phyloP scores from a whole-genome alignment of 2,113 vertebrate species.

The Casuarius casuarius region DNA sequence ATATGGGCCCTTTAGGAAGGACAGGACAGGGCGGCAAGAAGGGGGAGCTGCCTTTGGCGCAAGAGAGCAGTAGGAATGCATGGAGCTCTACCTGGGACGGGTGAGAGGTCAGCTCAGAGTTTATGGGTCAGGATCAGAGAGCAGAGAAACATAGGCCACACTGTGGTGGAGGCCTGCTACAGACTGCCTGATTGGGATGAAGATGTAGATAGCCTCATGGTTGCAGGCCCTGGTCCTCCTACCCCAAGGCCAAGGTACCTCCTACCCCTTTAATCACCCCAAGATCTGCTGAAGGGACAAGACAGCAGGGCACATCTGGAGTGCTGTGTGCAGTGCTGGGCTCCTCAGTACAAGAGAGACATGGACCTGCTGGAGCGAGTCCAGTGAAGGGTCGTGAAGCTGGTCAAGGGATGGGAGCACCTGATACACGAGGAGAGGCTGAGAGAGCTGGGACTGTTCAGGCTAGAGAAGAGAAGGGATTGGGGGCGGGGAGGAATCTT shows the following conservation, averaged over 20 bases:
- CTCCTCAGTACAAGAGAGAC: too few relatives aligned
- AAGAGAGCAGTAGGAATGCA: neutral
- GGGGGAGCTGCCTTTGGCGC: neutral
- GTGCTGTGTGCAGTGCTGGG: too few relatives aligned
- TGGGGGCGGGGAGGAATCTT: neutral
- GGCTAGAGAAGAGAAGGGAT: neutral
- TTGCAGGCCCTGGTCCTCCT: too few relatives aligned
- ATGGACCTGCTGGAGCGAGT: too few relatives aligned
- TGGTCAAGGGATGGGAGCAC: neutral
- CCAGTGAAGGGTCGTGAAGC: neutral
- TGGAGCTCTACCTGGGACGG: neutral
- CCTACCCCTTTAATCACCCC: too few relatives aligned
- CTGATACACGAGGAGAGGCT: too few relatives aligned
- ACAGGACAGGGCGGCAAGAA: too few relatives aligned
- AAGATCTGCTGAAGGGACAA: too few relatives aligned
- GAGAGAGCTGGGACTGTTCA: neutral
- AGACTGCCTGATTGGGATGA: neutral
- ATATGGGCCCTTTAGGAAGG: too few relatives aligned
- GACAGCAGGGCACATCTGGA: too few relatives aligned
- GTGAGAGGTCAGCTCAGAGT: neutral
- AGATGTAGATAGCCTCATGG: neutral
- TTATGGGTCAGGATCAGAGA: neutral
- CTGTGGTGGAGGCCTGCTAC: neutral
- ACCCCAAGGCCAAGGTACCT: too few relatives aligned
- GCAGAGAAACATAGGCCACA: neutral